These are phyloP conservation scores for Temnothorax nylanderi DNA, from an alignment of 1,140 invertebrate genomes.

Conservation along the genomic window DNA sequence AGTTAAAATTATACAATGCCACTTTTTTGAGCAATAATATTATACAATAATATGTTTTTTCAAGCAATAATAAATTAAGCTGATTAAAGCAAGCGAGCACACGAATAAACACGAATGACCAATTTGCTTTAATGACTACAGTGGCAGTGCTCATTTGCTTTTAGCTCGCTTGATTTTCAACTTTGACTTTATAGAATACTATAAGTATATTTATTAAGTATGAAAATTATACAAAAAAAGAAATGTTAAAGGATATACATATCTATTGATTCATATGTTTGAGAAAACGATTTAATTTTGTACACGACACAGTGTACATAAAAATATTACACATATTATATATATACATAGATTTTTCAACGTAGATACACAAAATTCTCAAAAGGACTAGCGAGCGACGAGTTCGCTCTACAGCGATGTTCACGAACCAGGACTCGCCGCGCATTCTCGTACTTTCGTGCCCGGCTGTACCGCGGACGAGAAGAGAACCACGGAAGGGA, in stretches of 20 bases:
- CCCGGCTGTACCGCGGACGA: slow-evolving; percentile 57
- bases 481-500: slow-evolving; percentile 64
- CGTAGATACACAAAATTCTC: not conserved
- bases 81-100: not conserved
- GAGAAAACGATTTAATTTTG: not conserved
- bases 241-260: not conserved
- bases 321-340: not conserved
- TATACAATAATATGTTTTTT: not conserved
- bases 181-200: not conserved
- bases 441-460: slow-evolving; percentile 28
- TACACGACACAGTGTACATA: not conserved
- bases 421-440: not conserved
- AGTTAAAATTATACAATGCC: not conserved
- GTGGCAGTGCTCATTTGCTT: not conserved
- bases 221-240: not conserved
- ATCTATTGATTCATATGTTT: not conserved
- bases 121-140: not conserved
- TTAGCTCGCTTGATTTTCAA: not conserved
- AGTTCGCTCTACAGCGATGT: not conserved
- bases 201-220: not conserved
- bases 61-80: not conserved
- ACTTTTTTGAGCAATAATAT: not conserved
- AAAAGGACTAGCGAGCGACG: not conserved
- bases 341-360: not conserved
- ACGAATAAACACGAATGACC: not conserved